Evolutionary conservation across 2,888 invertebrate genomes (phyloP), one percentile per base, ranked within the genome.

Genomic region (Plusia festucae): DNA sequence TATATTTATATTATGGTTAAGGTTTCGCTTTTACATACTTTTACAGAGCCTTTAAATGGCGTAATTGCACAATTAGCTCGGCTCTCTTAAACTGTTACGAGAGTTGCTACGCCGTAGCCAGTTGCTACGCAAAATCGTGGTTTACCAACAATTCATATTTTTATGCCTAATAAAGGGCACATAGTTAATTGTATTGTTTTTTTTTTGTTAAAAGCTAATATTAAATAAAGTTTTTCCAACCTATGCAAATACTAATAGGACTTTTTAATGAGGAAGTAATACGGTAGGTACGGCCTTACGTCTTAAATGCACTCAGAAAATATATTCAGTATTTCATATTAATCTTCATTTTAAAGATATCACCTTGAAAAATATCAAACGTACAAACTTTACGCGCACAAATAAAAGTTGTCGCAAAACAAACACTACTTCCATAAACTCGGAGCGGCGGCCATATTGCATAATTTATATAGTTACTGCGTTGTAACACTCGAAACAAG

Each of bases 31-130:
- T 53, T 60, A 58, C 32, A 22, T 58, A 71, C 60, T 64, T 73
- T 77, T 57, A 24, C 54, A 53, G 62, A 73, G 61, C 73, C 60
- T 40, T 59, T 2, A 56, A 72, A 62, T 62, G 59, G 53, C 61
- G 20, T 73, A 56, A 73, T 73, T 71, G 20, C 61, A 56, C 61
- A 72, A 62, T 77, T 62, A 62, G 51, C 61, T 54, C 34, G 65
- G 27, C 60, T 61, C 24, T 73, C 77, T 56, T 60, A 73, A 77
- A 77, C 53, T 60, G 73, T 46, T 72, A 72, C 56, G 51, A 34
- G 61, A 64, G 27, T 60, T 55, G 73, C 78, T 73, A 72, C 78
- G 78, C 22, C 78, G 73, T 73, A 73, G 78, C 68, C 52, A 52
- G 59, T 16, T 64, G 76, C 78, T 66, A 60, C 73, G 67, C 51